Percentiles rank a stretch among this genome's conserved stretches.
phyloP scores from a whole-genome alignment of 2,888 invertebrate species.

The Bombylius discolor region DNA sequence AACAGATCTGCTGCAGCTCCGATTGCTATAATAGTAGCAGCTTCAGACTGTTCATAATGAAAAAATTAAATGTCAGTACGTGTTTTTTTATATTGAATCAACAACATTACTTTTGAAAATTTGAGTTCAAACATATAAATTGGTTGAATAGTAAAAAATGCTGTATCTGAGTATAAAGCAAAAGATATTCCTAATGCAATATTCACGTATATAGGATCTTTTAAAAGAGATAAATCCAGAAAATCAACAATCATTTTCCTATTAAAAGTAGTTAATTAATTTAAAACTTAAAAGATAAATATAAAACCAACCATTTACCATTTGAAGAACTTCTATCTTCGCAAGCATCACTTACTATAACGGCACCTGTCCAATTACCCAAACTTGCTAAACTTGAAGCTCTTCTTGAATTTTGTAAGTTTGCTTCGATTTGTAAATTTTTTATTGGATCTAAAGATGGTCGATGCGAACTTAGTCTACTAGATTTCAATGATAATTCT shows the following conservation, averaged over 20 bases:
- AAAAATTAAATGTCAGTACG: background rate
- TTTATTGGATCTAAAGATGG: slow-evolving; percentile 1
- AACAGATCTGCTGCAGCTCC: slow-evolving; percentile 54
- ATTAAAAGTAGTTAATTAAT: background rate
- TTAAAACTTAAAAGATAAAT: background rate
- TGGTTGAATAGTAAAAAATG: slow-evolving; percentile 57
- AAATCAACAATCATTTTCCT: slow-evolving; percentile 47
- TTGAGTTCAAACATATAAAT: slow-evolving; percentile 36
- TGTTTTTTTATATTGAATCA: background rate
- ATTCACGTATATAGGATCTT: slow-evolving; percentile 51
- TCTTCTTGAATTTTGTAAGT: slow-evolving; percentile 14
- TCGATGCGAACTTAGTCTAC: background rate
- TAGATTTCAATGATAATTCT: background rate
- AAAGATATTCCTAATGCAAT: slow-evolving; percentile 56
- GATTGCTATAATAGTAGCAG: slow-evolving; percentile 54
- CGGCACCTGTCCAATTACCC: slow-evolving; percentile 34
- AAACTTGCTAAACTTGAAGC: slow-evolving; percentile 32
- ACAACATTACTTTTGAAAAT: slow-evolving; percentile 24
- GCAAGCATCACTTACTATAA: slow-evolving; percentile 28
- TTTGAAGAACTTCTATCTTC: slow-evolving; percentile 22
- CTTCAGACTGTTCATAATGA: slow-evolving; percentile 38
- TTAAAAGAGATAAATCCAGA: slow-evolving; percentile 48
- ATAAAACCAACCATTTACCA: slow-evolving; percentile 4
- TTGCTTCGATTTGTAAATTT: background rate
- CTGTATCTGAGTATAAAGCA: slow-evolving; percentile 53